Percentiles rank a stretch among this genome's conserved stretches.
Conservation (phyloP, 2,113 vertebrate genomes). For the Mesoclemmys tuberculata region DNA sequence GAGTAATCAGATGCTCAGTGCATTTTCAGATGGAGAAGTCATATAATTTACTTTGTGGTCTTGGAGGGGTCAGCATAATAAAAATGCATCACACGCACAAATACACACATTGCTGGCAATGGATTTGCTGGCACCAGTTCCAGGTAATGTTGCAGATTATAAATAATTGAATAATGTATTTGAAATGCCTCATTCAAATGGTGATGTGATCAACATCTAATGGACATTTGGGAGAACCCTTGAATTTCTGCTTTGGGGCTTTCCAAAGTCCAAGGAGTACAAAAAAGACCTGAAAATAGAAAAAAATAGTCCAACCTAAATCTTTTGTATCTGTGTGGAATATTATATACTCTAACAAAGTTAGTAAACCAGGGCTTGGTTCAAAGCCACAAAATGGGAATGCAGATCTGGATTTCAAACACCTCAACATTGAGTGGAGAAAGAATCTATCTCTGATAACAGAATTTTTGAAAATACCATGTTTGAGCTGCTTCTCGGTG, state of each 20-base stretch:
- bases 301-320: conserved; percentile 6
- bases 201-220: background rate
- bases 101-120: background rate
- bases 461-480: background rate
- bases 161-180: conserved; percentile 36
- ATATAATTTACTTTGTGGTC: conserved; percentile 16
- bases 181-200: conserved; percentile 44
- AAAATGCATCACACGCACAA: background rate
- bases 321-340: background rate
- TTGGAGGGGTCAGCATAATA: background rate
- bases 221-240: background rate
- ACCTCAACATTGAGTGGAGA: background rate
- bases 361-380: conserved; percentile 29
- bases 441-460: background rate
- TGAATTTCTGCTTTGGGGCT: conserved; percentile 23
- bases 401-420: background rate
- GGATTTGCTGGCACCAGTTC: conserved; percentile 30
- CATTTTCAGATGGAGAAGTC: conserved; percentile 36
- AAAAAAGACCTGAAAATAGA: background rate
- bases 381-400: background rate
- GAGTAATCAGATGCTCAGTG: conserved; percentile 34
- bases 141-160: conserved; percentile 36
- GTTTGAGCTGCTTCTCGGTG: background rate
- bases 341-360: background rate
- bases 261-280: background rate